Percentiles rank a stretch among this genome's conserved stretches.
Evolutionary conservation across 2,797 vertebrate species (phyloP).

Genomic region (Glossophaga mutica): DNA sequence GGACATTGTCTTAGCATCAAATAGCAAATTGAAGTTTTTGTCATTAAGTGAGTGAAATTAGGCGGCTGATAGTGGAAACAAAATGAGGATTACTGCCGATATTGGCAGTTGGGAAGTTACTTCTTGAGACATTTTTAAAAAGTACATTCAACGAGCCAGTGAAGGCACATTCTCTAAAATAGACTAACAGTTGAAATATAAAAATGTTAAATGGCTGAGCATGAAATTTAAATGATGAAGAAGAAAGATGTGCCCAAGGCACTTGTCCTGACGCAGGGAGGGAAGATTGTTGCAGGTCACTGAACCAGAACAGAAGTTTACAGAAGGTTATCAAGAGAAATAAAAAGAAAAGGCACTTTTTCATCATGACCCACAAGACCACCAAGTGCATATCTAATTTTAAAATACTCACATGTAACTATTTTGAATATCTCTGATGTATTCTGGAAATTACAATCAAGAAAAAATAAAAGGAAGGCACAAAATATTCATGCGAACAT

Average conservation of each 20-base stretch:
- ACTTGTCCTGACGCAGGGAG: constrained; percentile 65
- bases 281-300: constrained; percentile 58
- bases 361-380: constrained; percentile 39
- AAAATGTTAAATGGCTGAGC: constrained; percentile 77
- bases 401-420: constrained; percentile 26
- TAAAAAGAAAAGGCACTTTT: constrained; percentile 41
- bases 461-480: background rate
- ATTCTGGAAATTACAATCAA: constrained; percentile 40
- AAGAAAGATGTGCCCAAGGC: constrained; percentile 62
- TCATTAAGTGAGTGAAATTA: constrained; percentile 42
- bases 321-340: constrained; percentile 50
- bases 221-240: constrained; percentile 81
- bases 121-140: background rate
- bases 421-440: constrained; percentile 48
- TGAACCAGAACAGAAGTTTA: constrained; percentile 60
- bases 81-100: background rate
- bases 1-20: constrained; percentile 22
- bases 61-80: background rate
- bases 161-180: constrained; percentile 14
- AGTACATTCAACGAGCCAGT: background rate
- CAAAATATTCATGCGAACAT: background rate
- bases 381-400: constrained; percentile 38
- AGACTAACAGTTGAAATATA: constrained; percentile 37
- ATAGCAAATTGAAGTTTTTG: constrained; percentile 39
- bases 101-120: background rate